Evolutionary conservation across 2,113 vertebrate species (phyloP).

Genomic region (Leucopternis melanops): DNA sequence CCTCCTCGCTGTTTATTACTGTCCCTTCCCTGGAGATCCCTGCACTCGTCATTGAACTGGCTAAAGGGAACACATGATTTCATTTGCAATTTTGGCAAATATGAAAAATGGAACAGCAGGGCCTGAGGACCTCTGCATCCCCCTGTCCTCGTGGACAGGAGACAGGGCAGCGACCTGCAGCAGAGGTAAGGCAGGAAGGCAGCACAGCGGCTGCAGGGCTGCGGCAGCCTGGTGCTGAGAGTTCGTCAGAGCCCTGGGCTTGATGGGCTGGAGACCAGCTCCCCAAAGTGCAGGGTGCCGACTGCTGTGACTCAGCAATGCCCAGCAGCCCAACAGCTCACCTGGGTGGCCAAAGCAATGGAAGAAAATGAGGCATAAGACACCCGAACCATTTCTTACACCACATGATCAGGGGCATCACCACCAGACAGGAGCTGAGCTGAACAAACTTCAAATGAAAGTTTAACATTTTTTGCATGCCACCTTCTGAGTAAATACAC

Average conservation of each 20-base stretch:
- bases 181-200: background rate
- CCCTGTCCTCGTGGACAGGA: background rate
- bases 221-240: background rate
- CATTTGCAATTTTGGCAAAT: background rate
- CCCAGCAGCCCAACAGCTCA: background rate
- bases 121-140: background rate
- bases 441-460: background rate
- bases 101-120: background rate
- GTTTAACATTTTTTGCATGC: background rate
- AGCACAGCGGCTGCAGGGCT: background rate
- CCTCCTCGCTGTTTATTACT: background rate
- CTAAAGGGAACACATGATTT: rapidly evolving
- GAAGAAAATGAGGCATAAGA: background rate
- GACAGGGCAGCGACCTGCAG: background rate
- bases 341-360: background rate
- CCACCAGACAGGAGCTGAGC: background rate
- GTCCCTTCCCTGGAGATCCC: background rate
- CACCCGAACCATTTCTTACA: background rate
- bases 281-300: background rate
- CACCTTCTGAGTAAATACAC: background rate
- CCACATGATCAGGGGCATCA: rapidly evolving
- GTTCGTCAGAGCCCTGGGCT: background rate
- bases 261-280: background rate
- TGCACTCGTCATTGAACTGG: background rate
- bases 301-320: background rate